phyloP scores from a whole-genome alignment of 2,797 vertebrate genomes.

The Arctocebus calabarensis region DNA sequence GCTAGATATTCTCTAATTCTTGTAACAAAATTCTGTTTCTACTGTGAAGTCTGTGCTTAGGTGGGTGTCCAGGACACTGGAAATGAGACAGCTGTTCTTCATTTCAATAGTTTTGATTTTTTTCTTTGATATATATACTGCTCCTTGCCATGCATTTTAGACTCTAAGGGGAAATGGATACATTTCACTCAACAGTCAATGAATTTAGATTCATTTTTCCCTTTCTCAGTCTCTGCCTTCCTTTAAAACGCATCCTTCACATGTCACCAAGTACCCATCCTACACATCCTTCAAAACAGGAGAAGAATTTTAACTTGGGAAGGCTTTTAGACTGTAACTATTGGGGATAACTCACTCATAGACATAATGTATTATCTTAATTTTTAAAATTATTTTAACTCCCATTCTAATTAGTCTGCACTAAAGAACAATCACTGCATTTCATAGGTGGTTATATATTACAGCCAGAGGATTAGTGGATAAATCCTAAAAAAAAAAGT shows the following conservation, averaged over 20 bases:
- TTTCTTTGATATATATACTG: not conserved
- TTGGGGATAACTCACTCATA: not conserved
- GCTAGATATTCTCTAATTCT: not conserved
- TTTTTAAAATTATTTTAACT: not conserved
- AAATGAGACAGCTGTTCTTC: not conserved
- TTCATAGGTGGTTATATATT: constrained; percentile 2
- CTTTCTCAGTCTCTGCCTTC: not conserved
- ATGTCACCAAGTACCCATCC: not conserved
- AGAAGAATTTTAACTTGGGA: not conserved
- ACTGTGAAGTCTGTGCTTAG: not conserved
- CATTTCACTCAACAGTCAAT: not conserved
- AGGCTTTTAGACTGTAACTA: not conserved
- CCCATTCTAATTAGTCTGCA: not conserved
- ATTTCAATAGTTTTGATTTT: not conserved
- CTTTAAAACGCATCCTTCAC: not conserved
- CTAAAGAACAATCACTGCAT: constrained; percentile 34
- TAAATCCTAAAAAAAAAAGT: constrained; percentile 54
- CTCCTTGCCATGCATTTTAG: not conserved
- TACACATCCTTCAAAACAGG: not conserved
- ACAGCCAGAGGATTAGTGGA: constrained; percentile 50
- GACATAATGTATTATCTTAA: constrained; percentile 18
- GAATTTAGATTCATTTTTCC: not conserved
- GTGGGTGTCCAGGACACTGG: not conserved
- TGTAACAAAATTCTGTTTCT: not conserved
- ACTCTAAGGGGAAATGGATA: not conserved